Base-by-base conservation (phyloP, 1,140 invertebrate species). In the Vanessa atalanta region DNA sequence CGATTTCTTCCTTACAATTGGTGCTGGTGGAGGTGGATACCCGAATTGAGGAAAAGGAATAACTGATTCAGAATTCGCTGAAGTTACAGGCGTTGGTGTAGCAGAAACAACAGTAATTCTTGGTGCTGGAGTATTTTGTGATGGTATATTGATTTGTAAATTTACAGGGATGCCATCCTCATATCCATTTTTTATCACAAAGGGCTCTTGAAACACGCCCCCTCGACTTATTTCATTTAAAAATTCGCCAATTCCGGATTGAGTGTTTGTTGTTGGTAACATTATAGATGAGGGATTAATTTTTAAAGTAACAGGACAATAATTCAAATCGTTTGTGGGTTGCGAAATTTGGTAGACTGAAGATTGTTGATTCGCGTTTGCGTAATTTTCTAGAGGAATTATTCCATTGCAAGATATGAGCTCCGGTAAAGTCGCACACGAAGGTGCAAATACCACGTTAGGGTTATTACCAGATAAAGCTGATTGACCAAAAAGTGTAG, bases 61-160 rank as follows among this genome's bases (percentile, higher is more conserved):
- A 57, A 43, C 47, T n/a, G 74, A 0, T 47, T 60, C 20, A 20
- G 31, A 43, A 16, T 72, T 63, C 31, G 20, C 43, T 47, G 65
- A 13, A 48, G 31, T 43, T 11, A 78, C 51, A 47, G 53, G 50
- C 60, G 57, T 31, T 23, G 79, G 71, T 16, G 70, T 55, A 61
- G 77, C 55, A 14, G 81, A 67, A 68, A 87, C 66, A 11, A 83
- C 51, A n/a, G 82, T 80, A 68, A 82, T 73, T 51, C 63, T 72
- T 6, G 85, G 81, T 31, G 67, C 72, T 16, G 79, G 68, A 7
- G 65, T 16, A 48, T 51, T 75, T 16, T 72, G 72, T n/a, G 79
- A 47, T 20, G 86, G 82, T n/a, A 84, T 48, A 74, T 83, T 88
- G 26, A 88, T 80, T 79, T 88, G 79, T 37, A 88, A 68, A 72